These are phyloP conservation scores for Tylochromis polylepis DNA, from an alignment of 2,113 vertebrate species.

Conservation along the genomic window DNA sequence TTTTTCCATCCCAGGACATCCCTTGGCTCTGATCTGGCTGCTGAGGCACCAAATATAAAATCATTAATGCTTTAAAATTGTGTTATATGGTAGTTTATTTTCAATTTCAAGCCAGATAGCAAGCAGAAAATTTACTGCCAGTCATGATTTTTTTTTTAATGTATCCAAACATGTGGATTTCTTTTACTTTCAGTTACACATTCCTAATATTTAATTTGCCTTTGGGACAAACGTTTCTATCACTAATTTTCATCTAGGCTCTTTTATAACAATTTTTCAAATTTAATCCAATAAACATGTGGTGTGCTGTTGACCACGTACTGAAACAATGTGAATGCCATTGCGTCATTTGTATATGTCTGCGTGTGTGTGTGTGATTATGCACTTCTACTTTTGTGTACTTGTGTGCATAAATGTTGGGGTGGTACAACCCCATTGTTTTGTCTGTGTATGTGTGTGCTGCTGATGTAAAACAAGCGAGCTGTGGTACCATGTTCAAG, in stretches of 20 bases:
- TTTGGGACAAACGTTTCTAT: not conserved
- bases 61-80: not conserved
- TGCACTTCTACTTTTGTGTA: not conserved
- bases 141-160: not conserved
- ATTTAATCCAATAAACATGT: constrained; percentile 32
- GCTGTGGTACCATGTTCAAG: constrained; percentile 27
- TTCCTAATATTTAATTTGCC: not conserved
- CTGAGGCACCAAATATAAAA: not conserved
- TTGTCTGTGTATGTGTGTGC: not conserved
- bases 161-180: not conserved
- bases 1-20: not conserved
- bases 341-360: not conserved
- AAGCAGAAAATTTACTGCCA: not conserved
- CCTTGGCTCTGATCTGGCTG: not conserved
- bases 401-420: not conserved
- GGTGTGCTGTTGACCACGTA: not conserved
- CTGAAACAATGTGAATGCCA: constrained; percentile 12
- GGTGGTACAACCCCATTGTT: not conserved
- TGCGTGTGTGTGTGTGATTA: not conserved
- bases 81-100: not conserved
- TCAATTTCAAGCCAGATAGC: not conserved
- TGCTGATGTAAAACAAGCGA: constrained; percentile 9
- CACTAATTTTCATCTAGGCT: not conserved
- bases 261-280: not conserved
- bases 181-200: not conserved